phyloP scores from a whole-genome alignment of 2,888 invertebrate species.

The Eupithecia subfuscata region DNA sequence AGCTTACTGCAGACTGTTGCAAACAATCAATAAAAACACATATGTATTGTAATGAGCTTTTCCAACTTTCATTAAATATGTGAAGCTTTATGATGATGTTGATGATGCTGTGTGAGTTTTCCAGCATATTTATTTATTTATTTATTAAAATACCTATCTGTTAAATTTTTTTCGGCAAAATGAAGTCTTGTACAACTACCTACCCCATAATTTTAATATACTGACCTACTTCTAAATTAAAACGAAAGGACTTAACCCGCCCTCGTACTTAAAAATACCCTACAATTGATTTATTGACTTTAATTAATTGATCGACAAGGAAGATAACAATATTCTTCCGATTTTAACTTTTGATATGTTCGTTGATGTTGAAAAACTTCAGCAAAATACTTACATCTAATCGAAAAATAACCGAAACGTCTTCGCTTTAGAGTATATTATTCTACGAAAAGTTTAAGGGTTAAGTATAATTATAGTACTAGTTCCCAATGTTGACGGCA shows the following conservation, averaged over 20 bases:
- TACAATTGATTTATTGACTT: constrained; percentile 46
- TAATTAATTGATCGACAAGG: constrained; percentile 47
- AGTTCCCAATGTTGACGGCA: constrained; percentile 48
- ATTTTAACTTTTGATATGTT: constrained; percentile 43
- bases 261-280: constrained; percentile 27
- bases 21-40: no score
- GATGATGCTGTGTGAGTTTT: no score
- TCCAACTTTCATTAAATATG: not conserved
- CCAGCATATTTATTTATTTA: no score
- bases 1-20: no score
- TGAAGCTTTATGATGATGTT: not conserved
- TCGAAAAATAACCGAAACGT: not conserved
- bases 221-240: constrained; percentile 10
- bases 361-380: constrained; percentile 35
- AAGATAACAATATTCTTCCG: constrained; percentile 39
- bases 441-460: constrained; percentile 15
- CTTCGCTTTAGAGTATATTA: not conserved
- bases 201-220: not conserved
- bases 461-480: constrained; percentile 35
- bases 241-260: constrained; percentile 12
- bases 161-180: no score
- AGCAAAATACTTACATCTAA: constrained; percentile 6
- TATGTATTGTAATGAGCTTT: no score
- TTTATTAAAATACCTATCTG: no score
- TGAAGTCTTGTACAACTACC: not conserved